Evolutionary conservation across 2,888 invertebrate genomes (phyloP).

Genomic region (Luperina nickerlii): DNA sequence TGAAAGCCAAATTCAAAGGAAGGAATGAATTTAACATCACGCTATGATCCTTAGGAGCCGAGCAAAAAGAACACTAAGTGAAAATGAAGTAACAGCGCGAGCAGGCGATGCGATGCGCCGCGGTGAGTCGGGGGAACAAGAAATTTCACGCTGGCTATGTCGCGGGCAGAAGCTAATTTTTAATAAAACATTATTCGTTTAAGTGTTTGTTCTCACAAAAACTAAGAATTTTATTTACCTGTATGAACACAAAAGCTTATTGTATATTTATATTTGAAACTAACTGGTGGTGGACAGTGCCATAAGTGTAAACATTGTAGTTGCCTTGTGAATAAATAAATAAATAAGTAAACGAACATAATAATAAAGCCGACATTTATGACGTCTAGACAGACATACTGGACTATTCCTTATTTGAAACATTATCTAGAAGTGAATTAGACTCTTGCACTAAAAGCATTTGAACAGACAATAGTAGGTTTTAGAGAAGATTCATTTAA

Average conservation of each 20-base stretch:
- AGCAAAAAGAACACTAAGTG: not conserved
- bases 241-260: constrained; percentile 8
- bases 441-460: constrained; percentile 1
- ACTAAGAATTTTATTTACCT: not conserved
- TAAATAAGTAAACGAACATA: constrained; percentile 33
- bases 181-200: no score
- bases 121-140: not conserved
- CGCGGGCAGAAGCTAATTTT: not conserved
- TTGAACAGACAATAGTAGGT: not conserved
- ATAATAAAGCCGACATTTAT: constrained; percentile 60
- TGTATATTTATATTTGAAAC: constrained; percentile 24
- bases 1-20: not conserved
- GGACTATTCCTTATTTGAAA: constrained; percentile 28
- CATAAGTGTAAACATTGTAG: constrained; percentile 14
- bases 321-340: no score
- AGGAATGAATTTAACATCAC: not conserved
- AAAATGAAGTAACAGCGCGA: not conserved
- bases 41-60: not conserved
- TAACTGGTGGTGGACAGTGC: constrained; percentile 19
- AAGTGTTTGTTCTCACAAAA: not conserved
- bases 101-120: not conserved
- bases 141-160: not conserved
- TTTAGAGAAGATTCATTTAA: not conserved
- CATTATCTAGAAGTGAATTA: constrained; percentile 12
- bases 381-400: constrained; percentile 50